Base-by-base conservation (phyloP, 2,113 vertebrate species). In the Anguilla rostrata region DNA sequence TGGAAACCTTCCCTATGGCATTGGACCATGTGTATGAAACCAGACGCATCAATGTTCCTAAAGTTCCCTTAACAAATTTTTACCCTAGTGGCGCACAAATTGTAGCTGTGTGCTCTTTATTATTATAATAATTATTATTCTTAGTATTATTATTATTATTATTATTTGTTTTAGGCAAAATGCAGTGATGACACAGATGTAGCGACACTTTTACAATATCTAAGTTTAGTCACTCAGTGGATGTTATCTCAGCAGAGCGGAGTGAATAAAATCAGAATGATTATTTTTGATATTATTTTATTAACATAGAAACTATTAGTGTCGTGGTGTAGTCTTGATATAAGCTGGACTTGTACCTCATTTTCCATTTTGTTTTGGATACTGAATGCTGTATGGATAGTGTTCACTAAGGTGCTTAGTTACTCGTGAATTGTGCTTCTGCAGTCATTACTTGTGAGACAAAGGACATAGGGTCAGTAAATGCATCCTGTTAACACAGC, bases 281-380 rank as follows among this genome's bases (percentile, higher is more conserved):
- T 84, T 84, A 84, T 84, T 84, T 84, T 84, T 84, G 83, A 66
- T 84, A 84, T 84, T 78, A 57, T 84, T 75, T 81, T 63, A 63
- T 60, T 83, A 34, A 20, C 56, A 83, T 83, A 78, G 43, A 78
- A 86, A 22, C 20, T 87, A 43, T 79, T 87, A 66, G 34, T 56
- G 29, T 85, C 40, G 66, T 40, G 26, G 63, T 87, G 43, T 46
- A 26, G 29, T 78, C 71, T 14, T 41, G 49, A 46, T 75, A 83
- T 41, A 57, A 87, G 86, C 86, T 87, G 86, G 86, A 83, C 86
- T 87, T 83, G 86, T 83, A 79, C 63, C 82, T 83, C 22, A n/a
- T 40, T 49, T 83, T 83, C 20, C 41, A 39, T 26, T 75, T 20
- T 78, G 16, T 39, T 83, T 20, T 78, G 71, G 71, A 75, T 41